phyloP scores from a whole-genome alignment of 2,113 vertebrate species.

The Lampris incognitus region DNA sequence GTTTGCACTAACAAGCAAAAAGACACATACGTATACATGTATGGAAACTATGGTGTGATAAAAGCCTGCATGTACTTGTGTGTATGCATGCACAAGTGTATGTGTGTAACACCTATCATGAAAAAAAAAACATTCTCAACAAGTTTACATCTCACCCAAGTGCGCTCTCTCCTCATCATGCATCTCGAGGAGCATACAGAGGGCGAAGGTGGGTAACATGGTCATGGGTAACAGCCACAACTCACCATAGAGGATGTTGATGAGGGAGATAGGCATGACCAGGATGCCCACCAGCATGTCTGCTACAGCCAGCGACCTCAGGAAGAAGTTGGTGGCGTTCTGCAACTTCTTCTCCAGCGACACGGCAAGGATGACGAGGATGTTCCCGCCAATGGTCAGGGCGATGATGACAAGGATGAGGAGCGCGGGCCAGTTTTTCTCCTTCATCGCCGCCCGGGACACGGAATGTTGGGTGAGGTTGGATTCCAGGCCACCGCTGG shows the following conservation, averaged over 20 bases:
- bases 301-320: conserved; percentile 95
- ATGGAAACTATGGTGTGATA: too few species aligned
- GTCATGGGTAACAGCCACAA: conserved; percentile 26
- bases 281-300: conserved; percentile 99
- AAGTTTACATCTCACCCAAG: too few species aligned
- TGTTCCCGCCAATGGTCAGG: conserved; percentile 96
- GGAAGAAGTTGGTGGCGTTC: conserved; percentile 98
- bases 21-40: too few species aligned
- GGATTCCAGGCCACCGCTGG: conserved; percentile 56
- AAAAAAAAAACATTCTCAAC: too few species aligned
- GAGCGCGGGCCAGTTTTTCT: conserved; percentile 97
- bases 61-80: too few species aligned
- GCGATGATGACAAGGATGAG: conserved; percentile 93
- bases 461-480: conserved; percentile 74
- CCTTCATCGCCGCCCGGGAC: conserved; percentile 73
- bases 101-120: too few species aligned
- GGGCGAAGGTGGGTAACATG: neutral
- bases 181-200: too few species aligned
- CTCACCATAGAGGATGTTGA: conserved; percentile 97
- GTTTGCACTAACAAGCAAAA: neutral
- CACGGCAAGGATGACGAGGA: conserved; percentile 96
- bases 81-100: too few species aligned
- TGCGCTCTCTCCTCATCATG: too few species aligned
- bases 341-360: conserved; percentile 98
- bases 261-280: conserved; percentile 97